Evolutionary conservation across 2,888 invertebrate genomes (phyloP), one percentile per base, ranked within the genome.

Genomic region (Ligdia adustata): DNA sequence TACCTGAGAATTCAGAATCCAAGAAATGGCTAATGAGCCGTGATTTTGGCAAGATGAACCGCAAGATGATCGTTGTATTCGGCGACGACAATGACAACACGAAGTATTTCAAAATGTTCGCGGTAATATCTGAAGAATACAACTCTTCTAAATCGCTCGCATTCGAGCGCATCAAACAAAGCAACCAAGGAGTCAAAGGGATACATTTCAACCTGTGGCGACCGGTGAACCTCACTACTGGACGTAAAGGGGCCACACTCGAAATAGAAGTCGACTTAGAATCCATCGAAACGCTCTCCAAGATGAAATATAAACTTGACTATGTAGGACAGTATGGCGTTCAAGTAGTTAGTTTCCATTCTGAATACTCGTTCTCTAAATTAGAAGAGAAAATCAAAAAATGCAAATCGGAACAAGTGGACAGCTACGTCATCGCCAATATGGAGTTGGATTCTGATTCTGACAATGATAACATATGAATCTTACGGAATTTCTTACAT

Each of bases 381-480:
- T 55, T 89, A 4, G 43, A 63, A 13, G 76, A 80, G 1, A 28
- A 69, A 1, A 66, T 88, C 0, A 63, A 65, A 3, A 75, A 70
- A 29, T 72, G 56, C 42, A 86, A 73, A 52, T 54, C 67, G 0
- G 85, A 88, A 48, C 59, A 67, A 47, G 72, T 53, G 0, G 89
- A 89, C 41, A 78, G 68, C 12, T 83, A 86, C 38, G 82, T 76
- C 33, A 76, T 82, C 0, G 71, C 81, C 3, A 85, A 86, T 45
- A 90, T 90, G 89, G 88, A 88, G 2, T 54, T 89, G 22, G 79
- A 62, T 4, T 78, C 84, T 0, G 72, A 70, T 9, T 70, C 72
- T 1, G 76, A 79, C 4, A 33, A 42, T 0, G 79, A 77, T 22
- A 49, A 69, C 2, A 55, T 68, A 16, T 43, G 12, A 18, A 9